Evolutionary conservation across 1,140 invertebrate genomes (phyloP).

Genomic region (Acromyrmex charruanus): DNA sequence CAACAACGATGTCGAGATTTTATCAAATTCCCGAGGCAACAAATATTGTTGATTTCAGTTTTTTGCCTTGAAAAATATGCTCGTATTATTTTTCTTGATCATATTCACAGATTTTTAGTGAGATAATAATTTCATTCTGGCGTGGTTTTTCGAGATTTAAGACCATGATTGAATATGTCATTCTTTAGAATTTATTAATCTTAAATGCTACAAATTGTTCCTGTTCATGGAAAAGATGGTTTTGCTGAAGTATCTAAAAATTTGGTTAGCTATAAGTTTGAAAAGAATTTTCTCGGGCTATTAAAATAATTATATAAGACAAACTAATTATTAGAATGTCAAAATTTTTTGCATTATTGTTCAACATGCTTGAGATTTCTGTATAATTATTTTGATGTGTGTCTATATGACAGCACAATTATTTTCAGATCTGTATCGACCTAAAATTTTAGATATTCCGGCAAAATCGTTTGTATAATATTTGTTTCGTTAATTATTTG

Average conservation of each 20-base stretch:
- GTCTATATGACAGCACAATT: too few relatives aligned
- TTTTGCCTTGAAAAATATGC: constrained; percentile 8
- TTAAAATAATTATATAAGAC: too few relatives aligned
- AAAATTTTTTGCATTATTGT: too few relatives aligned
- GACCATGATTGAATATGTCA: neutral
- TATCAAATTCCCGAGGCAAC: constrained; percentile 56
- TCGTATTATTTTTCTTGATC: constrained; percentile 7
- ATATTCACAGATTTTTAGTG: constrained; percentile 31
- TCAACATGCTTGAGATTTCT: too few relatives aligned
- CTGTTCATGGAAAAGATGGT: too few relatives aligned
- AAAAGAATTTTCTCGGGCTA: too few relatives aligned
- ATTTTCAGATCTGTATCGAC: too few relatives aligned
- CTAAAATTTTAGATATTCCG: too few relatives aligned
- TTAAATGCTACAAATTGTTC: neutral
- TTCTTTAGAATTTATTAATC: neutral
- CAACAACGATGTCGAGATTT: constrained; percentile 46
- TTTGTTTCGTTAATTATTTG: neutral
- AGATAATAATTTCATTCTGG: neutral
- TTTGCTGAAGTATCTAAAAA: too few relatives aligned
- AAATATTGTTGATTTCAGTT: constrained; percentile 54
- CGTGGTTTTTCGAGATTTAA: neutral
- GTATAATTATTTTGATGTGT: too few relatives aligned
- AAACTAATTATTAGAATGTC: too few relatives aligned
- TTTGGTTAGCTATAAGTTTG: too few relatives aligned
- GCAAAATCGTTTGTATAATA: neutral